phyloP scores from a whole-genome alignment of 2,888 invertebrate species.

The Schizaphis graminum region DNA sequence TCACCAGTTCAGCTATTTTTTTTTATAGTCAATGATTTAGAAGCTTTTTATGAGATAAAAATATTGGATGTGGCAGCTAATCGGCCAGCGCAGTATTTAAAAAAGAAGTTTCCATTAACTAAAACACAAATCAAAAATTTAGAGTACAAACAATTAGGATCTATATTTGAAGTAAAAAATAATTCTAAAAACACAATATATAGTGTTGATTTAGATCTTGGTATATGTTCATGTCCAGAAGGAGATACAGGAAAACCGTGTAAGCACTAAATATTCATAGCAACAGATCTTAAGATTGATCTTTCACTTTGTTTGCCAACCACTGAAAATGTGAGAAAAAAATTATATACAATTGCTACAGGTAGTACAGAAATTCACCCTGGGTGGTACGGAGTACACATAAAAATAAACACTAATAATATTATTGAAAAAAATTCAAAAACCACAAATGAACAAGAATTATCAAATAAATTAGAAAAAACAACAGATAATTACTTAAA shows the following conservation, averaged over 20 bases:
- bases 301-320: constrained; percentile 15
- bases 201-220: constrained; percentile 5
- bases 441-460: too few relatives aligned
- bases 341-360: neutral
- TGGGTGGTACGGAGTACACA: neutral
- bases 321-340: constrained; percentile 30
- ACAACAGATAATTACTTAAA: too few relatives aligned
- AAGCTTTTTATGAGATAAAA: neutral
- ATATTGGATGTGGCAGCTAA: neutral
- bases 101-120: neutral
- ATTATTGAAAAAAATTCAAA: too few relatives aligned
- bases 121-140: neutral
- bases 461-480: too few relatives aligned
- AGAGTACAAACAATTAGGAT: neutral
- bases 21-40: constrained; percentile 6
- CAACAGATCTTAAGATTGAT: neutral
- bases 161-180: constrained; percentile 23
- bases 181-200: neutral
- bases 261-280: neutral
- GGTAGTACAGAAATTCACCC: neutral
- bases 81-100: neutral
- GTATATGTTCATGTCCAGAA: neutral
- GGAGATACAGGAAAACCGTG: neutral
- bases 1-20: constrained; percentile 17
- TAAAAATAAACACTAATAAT: too few relatives aligned